A percentile compares a stretch with the other conserved stretches of the same genome.
These are phyloP conservation scores for Prinia subflava DNA, from an alignment of 2,113 vertebrate genomes.

Conservation along the genomic window DNA sequence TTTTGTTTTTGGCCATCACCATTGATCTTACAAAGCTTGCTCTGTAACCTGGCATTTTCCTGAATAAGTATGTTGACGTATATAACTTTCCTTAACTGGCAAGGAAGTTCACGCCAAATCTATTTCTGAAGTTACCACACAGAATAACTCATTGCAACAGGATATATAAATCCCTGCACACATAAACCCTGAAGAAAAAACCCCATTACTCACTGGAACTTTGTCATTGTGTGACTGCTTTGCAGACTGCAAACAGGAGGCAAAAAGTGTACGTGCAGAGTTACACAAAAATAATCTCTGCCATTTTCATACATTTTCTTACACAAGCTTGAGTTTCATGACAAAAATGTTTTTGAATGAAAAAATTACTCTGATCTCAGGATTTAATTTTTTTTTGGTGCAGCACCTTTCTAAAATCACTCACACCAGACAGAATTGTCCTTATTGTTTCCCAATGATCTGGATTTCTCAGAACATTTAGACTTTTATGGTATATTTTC, in stretches of 20 bases:
- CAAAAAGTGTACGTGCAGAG: background rate
- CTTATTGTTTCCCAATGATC: background rate
- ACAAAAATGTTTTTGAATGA: background rate
- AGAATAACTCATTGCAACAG: constrained; percentile 2
- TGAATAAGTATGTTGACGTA: background rate
- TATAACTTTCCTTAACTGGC: background rate
- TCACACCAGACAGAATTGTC: background rate
- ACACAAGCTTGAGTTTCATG: background rate
- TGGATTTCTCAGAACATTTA: background rate
- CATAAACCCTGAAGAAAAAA: background rate
- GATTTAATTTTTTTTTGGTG: background rate
- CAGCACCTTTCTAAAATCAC: background rate
- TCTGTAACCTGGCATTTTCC: background rate
- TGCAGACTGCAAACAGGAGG: background rate
- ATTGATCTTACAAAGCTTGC: background rate
- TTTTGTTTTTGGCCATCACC: background rate
- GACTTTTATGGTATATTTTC: background rate
- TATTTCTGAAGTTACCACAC: constrained; percentile 10
- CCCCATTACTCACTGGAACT: constrained; percentile 9
- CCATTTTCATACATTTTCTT: background rate
- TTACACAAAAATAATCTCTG: background rate
- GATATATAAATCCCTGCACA: background rate
- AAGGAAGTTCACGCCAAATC: background rate
- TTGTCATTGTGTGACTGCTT: constrained; percentile 36
- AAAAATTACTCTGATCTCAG: background rate